phyloP scores from a whole-genome alignment of 2,888 invertebrate genomes.

The Hypolimnas misippus region DNA sequence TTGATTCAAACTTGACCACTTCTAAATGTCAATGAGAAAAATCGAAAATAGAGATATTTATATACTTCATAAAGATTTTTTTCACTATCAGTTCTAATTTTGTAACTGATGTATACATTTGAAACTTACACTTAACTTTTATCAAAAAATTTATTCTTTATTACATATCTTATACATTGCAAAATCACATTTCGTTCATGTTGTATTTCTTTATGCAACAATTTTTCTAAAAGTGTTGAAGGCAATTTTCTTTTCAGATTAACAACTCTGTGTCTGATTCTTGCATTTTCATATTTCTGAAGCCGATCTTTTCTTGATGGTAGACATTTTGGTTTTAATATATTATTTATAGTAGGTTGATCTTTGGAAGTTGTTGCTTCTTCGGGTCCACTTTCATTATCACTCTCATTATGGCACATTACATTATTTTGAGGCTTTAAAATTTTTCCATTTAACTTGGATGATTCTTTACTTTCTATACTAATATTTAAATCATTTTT shows the following conservation, averaged over 20 bases:
- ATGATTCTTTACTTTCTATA: conserved; percentile 14
- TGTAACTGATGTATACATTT: too few species aligned
- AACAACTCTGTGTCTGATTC: conserved; percentile 38
- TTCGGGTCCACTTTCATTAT: conserved; percentile 78
- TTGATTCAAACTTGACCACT: too few species aligned
- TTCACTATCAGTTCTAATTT: too few species aligned
- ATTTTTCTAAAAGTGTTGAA: conserved; percentile 86
- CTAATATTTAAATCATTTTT: conserved; percentile 35
- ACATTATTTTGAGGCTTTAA: conserved; percentile 16
- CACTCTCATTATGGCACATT: conserved; percentile 40
- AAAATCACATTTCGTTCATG: conserved; percentile 94
- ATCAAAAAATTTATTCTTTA: conserved; percentile 90
- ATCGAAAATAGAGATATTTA: too few species aligned
- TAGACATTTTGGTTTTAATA: conserved; percentile 2
- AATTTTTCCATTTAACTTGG: conserved; percentile 3
- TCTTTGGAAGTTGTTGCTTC: conserved; percentile 69
- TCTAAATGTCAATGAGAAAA: too few species aligned
- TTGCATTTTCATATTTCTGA: conserved; percentile 44
- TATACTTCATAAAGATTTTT: too few species aligned
- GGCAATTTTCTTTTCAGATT: conserved; percentile 58
- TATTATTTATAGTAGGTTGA: neutral
- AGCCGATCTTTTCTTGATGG: conserved; percentile 34
- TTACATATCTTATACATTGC: conserved; percentile 93
- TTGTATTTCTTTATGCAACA: conserved; percentile 90
- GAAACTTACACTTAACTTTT: conserved; percentile 32